Percentiles rank a stretch among this genome's conserved stretches.
phyloP scores from a whole-genome alignment of 2,113 vertebrate species.

The Chaetura pelagica region DNA sequence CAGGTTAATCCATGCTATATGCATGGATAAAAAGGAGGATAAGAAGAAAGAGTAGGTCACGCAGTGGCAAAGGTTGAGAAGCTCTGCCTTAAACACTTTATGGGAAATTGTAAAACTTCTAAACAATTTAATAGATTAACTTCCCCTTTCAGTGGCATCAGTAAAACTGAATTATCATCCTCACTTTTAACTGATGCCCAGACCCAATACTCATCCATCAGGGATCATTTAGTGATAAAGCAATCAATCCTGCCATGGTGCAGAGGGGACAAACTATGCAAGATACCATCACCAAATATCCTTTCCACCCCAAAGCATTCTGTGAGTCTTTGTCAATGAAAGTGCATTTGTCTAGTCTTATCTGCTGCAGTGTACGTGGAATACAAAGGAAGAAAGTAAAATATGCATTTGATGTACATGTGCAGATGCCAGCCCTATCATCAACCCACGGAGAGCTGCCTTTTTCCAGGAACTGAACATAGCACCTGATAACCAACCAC shows the following conservation, averaged over 20 bases:
- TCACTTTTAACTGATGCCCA: conserved; percentile 39
- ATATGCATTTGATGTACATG: conserved; percentile 24
- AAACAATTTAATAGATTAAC: conserved; percentile 61
- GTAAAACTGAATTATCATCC: conserved; percentile 66
- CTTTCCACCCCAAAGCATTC: conserved; percentile 23
- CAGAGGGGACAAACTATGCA: conserved; percentile 28
- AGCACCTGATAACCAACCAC: background rate
- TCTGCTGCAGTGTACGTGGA: background rate
- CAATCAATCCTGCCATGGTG: conserved; percentile 40
- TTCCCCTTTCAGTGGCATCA: conserved; percentile 47
- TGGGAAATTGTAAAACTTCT: conserved; percentile 55
- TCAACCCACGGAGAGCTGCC: background rate
- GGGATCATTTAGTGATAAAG: conserved; percentile 35
- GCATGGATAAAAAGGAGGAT: background rate
- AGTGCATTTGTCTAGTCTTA: conserved; percentile 57
- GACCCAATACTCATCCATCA: conserved; percentile 51
- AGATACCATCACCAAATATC: conserved; percentile 59
- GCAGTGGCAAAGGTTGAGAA: conserved; percentile 23
- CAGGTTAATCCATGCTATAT: background rate
- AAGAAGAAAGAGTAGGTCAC: background rate
- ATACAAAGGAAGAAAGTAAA: background rate
- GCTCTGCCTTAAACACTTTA: conserved; percentile 53
- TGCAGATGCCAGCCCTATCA: background rate
- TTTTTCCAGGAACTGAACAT: background rate
- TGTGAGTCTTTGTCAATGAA: conserved; percentile 7